Conservation (phyloP, 2,888 invertebrate species). For the Heterodera filipjevi region DNA sequence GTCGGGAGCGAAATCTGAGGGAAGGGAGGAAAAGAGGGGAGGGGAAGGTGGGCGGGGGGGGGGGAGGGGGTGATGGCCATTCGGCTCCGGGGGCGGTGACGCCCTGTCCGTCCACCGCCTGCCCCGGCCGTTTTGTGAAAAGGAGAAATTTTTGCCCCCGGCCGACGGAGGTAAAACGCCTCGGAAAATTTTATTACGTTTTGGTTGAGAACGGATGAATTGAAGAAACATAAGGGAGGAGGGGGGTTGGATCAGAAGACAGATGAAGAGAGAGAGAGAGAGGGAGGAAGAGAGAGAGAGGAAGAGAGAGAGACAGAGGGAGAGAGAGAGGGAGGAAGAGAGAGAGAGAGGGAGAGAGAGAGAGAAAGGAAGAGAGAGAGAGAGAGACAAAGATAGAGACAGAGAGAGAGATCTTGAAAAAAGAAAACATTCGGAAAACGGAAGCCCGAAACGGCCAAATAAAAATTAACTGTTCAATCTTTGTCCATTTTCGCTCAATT, state of each 20-base stretch:
- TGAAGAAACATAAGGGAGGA: neutral
- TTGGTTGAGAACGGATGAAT: neutral
- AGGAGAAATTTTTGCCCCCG: neutral
- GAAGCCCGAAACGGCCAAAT: too few relatives aligned
- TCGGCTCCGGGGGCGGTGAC: neutral
- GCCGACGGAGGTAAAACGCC: neutral
- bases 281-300: neutral
- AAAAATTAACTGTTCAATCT: too few relatives aligned
- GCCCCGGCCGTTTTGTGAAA: neutral
- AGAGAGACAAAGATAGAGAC: too few relatives aligned
- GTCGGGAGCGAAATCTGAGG: neutral
- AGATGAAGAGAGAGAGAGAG: neutral
- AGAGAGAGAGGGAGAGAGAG: too few relatives aligned
- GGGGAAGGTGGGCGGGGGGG: neutral
- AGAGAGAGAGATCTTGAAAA: too few relatives aligned
- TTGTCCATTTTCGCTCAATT: too few relatives aligned
- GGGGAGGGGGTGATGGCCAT: slow-evolving; percentile 3
- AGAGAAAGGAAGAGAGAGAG: too few relatives aligned
- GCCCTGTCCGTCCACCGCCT: neutral
- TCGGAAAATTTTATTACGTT: slow-evolving; percentile 10
- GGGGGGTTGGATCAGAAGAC: neutral
- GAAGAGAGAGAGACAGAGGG: too few relatives aligned
- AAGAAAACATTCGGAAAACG: too few relatives aligned
- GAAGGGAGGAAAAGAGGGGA: neutral
- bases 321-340: too few relatives aligned